These are phyloP conservation scores for Orchesella cincta DNA, from an alignment of 1,140 invertebrate species.

Conservation along the genomic window DNA sequence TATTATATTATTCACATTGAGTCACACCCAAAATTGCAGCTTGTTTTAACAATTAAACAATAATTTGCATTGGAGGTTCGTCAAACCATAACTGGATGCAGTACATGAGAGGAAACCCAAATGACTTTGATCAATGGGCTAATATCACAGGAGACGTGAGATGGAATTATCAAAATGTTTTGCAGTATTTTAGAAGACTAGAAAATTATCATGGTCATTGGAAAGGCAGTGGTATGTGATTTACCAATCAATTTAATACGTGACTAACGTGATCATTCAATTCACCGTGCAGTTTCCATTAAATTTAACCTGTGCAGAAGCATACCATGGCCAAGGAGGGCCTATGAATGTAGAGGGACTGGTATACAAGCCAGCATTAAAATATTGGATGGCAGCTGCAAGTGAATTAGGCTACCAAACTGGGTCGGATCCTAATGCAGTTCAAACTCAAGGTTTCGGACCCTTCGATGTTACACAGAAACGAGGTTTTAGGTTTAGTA, in stretches of 20 bases:
- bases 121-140: slow-evolving; percentile 69
- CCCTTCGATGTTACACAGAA: slow-evolving; percentile 15
- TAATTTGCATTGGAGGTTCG: too few relatives aligned
- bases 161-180: slow-evolving; percentile 15
- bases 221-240: slow-evolving; percentile 4
- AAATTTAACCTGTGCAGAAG: not conserved
- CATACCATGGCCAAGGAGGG: not conserved
- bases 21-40: not conserved
- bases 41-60: not conserved
- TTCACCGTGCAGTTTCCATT: not conserved
- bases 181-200: not conserved
- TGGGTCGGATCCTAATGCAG: not conserved
- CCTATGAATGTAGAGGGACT: not conserved
- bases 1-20: too few relatives aligned
- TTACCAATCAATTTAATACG: not conserved
- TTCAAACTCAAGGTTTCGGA: slow-evolving; percentile 22
- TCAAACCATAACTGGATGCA: slow-evolving; percentile 68
- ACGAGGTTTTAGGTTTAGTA: slow-evolving; percentile 1
- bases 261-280: not conserved
- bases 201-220: slow-evolving; percentile 30
- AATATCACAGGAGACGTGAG: slow-evolving; percentile 4
- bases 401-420: slow-evolving; percentile 2
- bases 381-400: slow-evolving; percentile 11
- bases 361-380: not conserved
- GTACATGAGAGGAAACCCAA: slow-evolving; percentile 65